Percentiles rank a stretch among this genome's conserved stretches.
phyloP scores from a whole-genome alignment of 1,140 invertebrate genomes.

The Solenopsis fugax region DNA sequence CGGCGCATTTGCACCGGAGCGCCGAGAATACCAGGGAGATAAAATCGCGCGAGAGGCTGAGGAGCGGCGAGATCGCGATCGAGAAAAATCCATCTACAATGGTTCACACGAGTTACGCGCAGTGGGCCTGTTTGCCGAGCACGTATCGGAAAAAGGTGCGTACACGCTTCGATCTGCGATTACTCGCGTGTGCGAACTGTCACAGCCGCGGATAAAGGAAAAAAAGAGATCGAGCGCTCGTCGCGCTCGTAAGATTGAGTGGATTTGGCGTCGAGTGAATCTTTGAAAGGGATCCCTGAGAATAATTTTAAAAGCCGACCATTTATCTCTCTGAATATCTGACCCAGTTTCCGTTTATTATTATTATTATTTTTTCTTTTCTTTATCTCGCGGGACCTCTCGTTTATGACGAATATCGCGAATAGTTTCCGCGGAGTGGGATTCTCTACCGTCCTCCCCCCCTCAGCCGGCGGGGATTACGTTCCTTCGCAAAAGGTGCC shows the following conservation, averaged over 20 bases:
- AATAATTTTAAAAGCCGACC: slow-evolving; percentile 4
- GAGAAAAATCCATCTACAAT: slow-evolving; percentile 72
- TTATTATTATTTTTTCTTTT: not conserved
- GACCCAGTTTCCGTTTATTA: not conserved
- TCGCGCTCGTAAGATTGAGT: not conserved
- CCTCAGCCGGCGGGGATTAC: slow-evolving; percentile 2
- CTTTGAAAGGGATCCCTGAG: not conserved
- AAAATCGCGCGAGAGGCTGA: not conserved
- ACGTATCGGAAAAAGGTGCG: slow-evolving; percentile 86
- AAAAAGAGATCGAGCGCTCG: not conserved
- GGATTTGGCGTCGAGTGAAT: not conserved
- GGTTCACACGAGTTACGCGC: slow-evolving; percentile 86
- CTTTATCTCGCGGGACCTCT: not conserved
- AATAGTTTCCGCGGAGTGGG: slow-evolving; percentile 18
- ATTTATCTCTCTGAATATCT: slow-evolving; percentile 28
- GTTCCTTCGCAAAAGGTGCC: slow-evolving; percentile 31
- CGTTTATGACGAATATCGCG: slow-evolving; percentile 21
- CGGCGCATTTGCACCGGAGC: slow-evolving; percentile 2
- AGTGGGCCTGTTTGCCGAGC: slow-evolving; percentile 86
- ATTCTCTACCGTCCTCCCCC: not conserved
- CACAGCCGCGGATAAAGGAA: no score
- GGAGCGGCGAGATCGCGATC: not conserved
- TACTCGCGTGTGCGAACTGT: not conserved
- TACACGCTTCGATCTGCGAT: slow-evolving; percentile 37
- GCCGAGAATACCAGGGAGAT: not conserved